Evolutionary conservation across 2,113 vertebrate genomes (phyloP).

Genomic region (Eurypyga helias): DNA sequence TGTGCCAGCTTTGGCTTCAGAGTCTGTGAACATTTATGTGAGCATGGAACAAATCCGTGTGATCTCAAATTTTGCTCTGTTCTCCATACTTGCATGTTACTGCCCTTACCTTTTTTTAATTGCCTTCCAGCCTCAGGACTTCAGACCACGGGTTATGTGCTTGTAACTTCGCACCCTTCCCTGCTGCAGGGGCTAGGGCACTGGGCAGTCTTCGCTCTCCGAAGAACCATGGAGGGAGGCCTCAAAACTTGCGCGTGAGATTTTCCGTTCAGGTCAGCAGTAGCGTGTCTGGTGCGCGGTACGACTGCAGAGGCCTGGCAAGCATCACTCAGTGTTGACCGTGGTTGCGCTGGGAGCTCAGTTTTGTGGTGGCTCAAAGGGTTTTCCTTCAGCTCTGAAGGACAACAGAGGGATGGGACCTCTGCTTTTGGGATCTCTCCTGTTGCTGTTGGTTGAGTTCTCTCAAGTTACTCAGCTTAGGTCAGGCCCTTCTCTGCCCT

Average conservation of each 20-base stretch:
- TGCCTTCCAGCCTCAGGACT: not conserved
- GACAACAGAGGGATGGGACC: not conserved
- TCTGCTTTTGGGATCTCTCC: not conserved
- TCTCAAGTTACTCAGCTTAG: not conserved
- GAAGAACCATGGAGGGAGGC: not conserved
- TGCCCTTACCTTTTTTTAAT: not conserved
- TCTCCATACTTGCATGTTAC: not conserved
- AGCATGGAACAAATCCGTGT: not conserved
- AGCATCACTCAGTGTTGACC: not conserved
- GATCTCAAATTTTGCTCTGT: not conserved
- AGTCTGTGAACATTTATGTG: not conserved
- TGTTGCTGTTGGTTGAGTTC: not conserved
- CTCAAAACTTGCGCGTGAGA: not conserved
- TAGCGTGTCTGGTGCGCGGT: not conserved
- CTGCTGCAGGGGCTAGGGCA: not conserved
- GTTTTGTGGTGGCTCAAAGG: not conserved
- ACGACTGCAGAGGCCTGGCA: not conserved
- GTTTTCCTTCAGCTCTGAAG: not conserved
- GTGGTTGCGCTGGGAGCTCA: not conserved
- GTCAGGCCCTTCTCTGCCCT: not conserved
- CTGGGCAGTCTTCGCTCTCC: not conserved
- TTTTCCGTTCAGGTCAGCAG: not conserved
- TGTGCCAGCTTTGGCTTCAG: not conserved
- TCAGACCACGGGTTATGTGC: fast-evolving
- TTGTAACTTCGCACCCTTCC: not conserved